Percentiles rank a stretch among this genome's conserved stretches.
These are phyloP conservation scores for Mormoops blainvillei DNA, from an alignment of 2,113 vertebrate species.

Conservation along the genomic window DNA sequence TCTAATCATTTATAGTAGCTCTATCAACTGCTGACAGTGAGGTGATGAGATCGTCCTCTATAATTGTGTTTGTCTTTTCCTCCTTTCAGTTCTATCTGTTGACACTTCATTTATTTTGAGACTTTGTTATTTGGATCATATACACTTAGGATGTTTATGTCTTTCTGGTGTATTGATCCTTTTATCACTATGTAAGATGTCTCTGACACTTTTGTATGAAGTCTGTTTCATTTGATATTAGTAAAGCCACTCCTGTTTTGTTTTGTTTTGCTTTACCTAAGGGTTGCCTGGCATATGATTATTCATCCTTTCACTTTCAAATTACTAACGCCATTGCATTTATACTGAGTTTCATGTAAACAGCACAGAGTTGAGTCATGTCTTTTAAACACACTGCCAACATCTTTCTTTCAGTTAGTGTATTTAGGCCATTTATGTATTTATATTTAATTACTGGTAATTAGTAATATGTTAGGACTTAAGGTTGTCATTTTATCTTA, in stretches of 20 bases:
- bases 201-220: neutral
- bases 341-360: neutral
- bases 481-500: neutral
- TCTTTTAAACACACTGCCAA: neutral
- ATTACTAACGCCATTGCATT: neutral
- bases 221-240: neutral
- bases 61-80: neutral
- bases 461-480: neutral
- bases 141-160: neutral
- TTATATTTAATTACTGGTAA: neutral
- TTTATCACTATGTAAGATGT: neutral
- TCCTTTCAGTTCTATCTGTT: too few species aligned
- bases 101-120: neutral
- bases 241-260: neutral
- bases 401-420: neutral
- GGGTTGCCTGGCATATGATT: neutral
- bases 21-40: too few species aligned
- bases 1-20: neutral
- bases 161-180: neutral
- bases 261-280: neutral
- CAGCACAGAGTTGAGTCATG: neutral
- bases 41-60: neutral
- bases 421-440: neutral
- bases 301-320: neutral
- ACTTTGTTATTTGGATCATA: neutral